Evolutionary conservation across 2,888 invertebrate genomes (phyloP), one percentile per base, ranked within the genome.

Genomic region (Acanthococcus lagerstroemiae): DNA sequence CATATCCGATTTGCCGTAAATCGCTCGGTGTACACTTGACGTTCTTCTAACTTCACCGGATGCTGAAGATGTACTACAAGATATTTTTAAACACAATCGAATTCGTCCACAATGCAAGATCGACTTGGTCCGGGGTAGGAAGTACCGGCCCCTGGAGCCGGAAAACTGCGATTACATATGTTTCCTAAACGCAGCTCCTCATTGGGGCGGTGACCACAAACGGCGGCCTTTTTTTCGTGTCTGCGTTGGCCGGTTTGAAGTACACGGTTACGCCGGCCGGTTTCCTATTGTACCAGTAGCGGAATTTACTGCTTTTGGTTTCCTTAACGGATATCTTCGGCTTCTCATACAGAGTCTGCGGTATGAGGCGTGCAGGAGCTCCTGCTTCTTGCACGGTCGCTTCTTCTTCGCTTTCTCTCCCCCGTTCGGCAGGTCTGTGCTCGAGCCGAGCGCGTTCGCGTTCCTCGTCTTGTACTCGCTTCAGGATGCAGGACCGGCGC

Each of bases 171-270:
- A n/a, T n/a, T n/a, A n/a, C n/a, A n/a, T n/a, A n/a, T n/a, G n/a
- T n/a, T n/a, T n/a, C n/a, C n/a, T n/a, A n/a, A n/a, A n/a, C n/a
- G n/a, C n/a, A n/a, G n/a, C n/a, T n/a, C n/a, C n/a, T n/a, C n/a
- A n/a, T n/a, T n/a, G n/a, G n/a, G 54, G 37, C 9, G 1, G 55
- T 17, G 19, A 61, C 61, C 4, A 61, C 61, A 24, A 61, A 61
- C 12, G 61, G 61, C 7, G 61, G 61, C 25, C 45, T 58, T 24
- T 52, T 61, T n/a, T 61, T 61, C 30, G 26, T 50, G 22, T 61
- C 61, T n/a, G 26, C 52, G 7, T 61, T 52, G 50, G 61, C 61
- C 12, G 17, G 61, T n/a, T 61, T 61, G 27, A 61, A 61, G 22
- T 52, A 61, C 15, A 61, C 52, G 17, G 46, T 61, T 3, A 61